These are phyloP conservation scores for Antheraea mylitta DNA, from an alignment of 1,140 invertebrate species.

Conservation along the genomic window DNA sequence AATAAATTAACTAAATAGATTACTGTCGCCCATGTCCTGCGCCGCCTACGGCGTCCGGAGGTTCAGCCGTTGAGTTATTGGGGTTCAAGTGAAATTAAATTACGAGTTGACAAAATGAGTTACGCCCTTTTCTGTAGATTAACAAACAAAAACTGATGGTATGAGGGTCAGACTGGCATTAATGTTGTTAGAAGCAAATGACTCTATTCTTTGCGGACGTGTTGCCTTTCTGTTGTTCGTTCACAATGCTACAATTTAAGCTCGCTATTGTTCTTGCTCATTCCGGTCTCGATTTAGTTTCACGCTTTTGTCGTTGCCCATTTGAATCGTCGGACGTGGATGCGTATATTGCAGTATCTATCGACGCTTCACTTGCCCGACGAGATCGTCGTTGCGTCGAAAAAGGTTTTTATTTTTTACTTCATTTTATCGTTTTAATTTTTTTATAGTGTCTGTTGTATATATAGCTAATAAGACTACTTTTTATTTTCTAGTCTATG, in stretches of 20 bases:
- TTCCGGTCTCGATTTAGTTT: conserved; percentile 67
- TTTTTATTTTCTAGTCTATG: background rate
- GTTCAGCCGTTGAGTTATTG: conserved; percentile 37
- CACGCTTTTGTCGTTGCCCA: conserved; percentile 67
- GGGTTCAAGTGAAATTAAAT: conserved; percentile 74
- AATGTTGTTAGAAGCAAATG: conserved; percentile 75
- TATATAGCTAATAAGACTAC: background rate
- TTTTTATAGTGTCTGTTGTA: background rate
- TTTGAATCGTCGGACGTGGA: conserved; percentile 48
- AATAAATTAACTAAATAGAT: conserved; percentile 62
- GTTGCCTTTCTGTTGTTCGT: conserved; percentile 47
- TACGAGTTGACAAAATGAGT: conserved; percentile 77
- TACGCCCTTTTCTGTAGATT: conserved; percentile 77
- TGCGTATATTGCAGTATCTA: conserved; percentile 22
- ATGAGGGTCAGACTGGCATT: conserved; percentile 65
- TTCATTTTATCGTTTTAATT: background rate
- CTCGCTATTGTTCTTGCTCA: conserved; percentile 69
- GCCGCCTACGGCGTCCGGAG: conserved; percentile 32
- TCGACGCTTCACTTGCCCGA: conserved; percentile 19
- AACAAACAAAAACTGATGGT: conserved; percentile 78
- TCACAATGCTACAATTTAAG: conserved; percentile 73
- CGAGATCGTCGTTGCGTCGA: background rate
- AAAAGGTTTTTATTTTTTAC: background rate
- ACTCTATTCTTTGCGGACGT: conserved; percentile 69
- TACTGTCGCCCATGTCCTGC: conserved; percentile 50